phyloP scores from a whole-genome alignment of 2,888 invertebrate species.

The Limenitis camilla region DNA sequence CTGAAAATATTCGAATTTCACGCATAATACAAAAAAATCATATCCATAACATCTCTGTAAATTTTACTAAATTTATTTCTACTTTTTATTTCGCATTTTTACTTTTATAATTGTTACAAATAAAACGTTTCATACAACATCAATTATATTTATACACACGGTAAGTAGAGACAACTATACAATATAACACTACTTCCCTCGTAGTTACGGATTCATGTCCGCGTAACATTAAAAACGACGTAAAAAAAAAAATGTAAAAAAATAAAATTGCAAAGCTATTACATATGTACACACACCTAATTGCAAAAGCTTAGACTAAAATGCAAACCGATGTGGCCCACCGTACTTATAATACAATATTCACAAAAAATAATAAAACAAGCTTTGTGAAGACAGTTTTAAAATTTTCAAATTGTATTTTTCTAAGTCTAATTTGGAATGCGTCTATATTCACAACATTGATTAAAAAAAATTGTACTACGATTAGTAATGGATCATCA shows the following conservation, averaged over 20 bases:
- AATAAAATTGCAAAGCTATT: constrained; percentile 2
- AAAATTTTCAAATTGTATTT: background rate
- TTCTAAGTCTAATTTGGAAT: constrained; percentile 5
- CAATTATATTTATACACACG: background rate
- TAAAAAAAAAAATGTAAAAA: background rate
- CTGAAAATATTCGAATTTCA: too few relatives aligned
- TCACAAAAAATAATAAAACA: constrained; percentile 2
- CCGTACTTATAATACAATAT: constrained; percentile 12
- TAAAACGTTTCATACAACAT: constrained; percentile 7
- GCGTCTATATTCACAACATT: background rate
- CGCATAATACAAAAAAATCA: too few relatives aligned
- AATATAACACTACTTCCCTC: constrained; percentile 11
- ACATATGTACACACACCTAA: constrained; percentile 5
- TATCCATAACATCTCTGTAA: too few relatives aligned
- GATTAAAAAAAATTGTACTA: background rate
- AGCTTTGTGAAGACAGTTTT: background rate
- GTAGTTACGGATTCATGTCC: constrained; percentile 1
- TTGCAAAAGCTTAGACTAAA: background rate
- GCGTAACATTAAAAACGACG: background rate
- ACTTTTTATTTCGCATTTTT: too few relatives aligned
- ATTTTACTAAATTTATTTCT: too few relatives aligned
- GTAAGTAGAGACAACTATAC: background rate
- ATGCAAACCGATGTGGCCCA: background rate
- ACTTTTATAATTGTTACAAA: background rate
- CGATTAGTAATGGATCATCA: background rate